A percentile compares a stretch with the other conserved stretches of the same genome.
These are phyloP conservation scores for Ctenoplectra terminalis DNA, from an alignment of 1,140 invertebrate species.

Conservation along the genomic window DNA sequence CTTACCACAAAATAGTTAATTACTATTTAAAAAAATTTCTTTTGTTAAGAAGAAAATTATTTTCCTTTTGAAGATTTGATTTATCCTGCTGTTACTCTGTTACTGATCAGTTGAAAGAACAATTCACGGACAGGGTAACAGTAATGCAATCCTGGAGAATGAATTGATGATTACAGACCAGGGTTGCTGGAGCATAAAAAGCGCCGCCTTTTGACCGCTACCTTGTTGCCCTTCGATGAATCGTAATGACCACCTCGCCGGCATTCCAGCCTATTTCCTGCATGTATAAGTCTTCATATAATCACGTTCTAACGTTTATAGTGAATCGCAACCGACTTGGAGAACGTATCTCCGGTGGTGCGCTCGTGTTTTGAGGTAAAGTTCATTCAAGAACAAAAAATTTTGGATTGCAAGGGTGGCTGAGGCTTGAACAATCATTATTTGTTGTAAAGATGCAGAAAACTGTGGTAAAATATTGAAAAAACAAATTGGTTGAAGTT, in stretches of 20 bases:
- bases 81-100: not conserved
- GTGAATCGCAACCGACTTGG: constrained; percentile 32
- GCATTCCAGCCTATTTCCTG: constrained; percentile 75
- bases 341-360: constrained; percentile 31
- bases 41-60: no score
- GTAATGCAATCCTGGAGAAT: constrained; percentile 17
- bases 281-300: constrained; percentile 72
- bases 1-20: not conserved
- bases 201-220: constrained; percentile 76
- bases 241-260: constrained; percentile 66
- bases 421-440: no score
- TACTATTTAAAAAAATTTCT: not conserved
- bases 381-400: not conserved
- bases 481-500: no score
- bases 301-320: constrained; percentile 31
- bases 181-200: constrained; percentile 75
- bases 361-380: constrained; percentile 54
- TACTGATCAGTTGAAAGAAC: not conserved
- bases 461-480: no score
- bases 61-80: no score
- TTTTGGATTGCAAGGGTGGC: not conserved
- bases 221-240: constrained; percentile 75
- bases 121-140: not conserved
- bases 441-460: no score
- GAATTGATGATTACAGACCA: constrained; percentile 50